Base-by-base conservation (phyloP, 1,140 invertebrate genomes). In the Drosophila nigromelanica region DNA sequence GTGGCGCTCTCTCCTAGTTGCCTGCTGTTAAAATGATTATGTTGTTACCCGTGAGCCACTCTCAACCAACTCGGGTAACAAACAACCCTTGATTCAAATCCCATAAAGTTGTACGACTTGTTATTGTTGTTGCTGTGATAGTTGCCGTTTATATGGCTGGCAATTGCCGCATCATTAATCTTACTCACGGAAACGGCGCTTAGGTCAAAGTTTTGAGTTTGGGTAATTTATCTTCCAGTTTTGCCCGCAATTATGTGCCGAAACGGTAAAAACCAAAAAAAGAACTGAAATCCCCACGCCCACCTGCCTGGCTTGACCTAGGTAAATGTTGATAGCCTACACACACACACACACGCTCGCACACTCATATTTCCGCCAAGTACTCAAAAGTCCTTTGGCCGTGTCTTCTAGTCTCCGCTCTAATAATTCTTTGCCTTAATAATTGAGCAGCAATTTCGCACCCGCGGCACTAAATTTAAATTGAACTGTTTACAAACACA, bases 131-230 rank as follows among this genome's bases (percentile, higher is more conserved):
- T 76, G 80, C 82, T 78, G 78, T 78, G 81, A 86, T 86, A 86
- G 82, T 82, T 86, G 61, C 72, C 71, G 64, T 86, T 87, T 81
- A 81, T 76, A 62, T 73, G 80, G 78, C 67, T 82, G 82, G 82
- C 82, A 87, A 86, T 86, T 86, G 81, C 82, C 81, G 82, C 81
- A 87, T 87, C 82, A 87, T 87, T 87, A 87, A 87, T 87, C 82
- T 87, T 87, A 82, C 83, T 87, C 82, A 87, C 72, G 82, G 82
- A 89, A 82, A 87, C 78, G 83, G 83, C 83, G 83, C 82, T 87
- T 82, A 79, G 82, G 82, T 87, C 82, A 87, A 89, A 89, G 82
- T 87, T 89, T 87, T 87, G 78, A 89, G 83, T 89, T 87, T 68
- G 79, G 78, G 78, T 82, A 87, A 87, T 87, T 87, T 87, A 86